These are phyloP conservation scores for Podilymbus podiceps DNA, from an alignment of 2,113 vertebrate genomes.

Conservation along the genomic window DNA sequence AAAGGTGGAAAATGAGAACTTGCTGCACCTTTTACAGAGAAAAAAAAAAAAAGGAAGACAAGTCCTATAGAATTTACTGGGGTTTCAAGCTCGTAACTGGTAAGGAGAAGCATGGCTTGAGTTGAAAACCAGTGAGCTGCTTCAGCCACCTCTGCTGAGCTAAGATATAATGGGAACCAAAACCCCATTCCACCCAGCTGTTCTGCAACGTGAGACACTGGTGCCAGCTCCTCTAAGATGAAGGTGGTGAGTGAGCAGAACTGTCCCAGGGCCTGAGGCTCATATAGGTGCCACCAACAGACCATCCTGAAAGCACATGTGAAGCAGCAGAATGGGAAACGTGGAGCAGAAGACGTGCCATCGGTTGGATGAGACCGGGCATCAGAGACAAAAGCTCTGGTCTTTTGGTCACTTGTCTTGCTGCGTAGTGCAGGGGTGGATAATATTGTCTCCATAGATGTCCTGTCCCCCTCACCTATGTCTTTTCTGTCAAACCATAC, in stretches of 20 bases:
- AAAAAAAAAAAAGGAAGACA: not conserved
- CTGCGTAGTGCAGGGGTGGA: rapidly evolving
- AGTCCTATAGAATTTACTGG: not conserved
- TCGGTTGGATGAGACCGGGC: not conserved
- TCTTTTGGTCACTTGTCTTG: not conserved
- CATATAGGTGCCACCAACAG: not conserved
- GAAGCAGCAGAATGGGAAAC: not conserved
- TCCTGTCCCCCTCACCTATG: not conserved
- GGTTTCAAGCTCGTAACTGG: not conserved
- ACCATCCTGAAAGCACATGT: not conserved
- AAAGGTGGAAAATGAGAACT: not conserved
- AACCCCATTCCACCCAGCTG: not conserved
- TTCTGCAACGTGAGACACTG: not conserved
- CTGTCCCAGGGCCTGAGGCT: not conserved
- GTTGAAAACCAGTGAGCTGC: not conserved
- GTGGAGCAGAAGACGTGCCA: not conserved
- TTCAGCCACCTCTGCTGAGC: not conserved
- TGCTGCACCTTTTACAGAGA: not conserved
- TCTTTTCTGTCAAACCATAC: not conserved
- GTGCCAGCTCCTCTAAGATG: not conserved
- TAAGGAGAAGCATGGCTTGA: not conserved
- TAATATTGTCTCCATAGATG: not conserved
- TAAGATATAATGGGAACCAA: not conserved
- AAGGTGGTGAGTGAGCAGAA: not conserved
- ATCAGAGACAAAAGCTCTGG: not conserved